Base-by-base conservation (phyloP, 2,113 vertebrate genomes). In the Tonatia bakeri region DNA sequence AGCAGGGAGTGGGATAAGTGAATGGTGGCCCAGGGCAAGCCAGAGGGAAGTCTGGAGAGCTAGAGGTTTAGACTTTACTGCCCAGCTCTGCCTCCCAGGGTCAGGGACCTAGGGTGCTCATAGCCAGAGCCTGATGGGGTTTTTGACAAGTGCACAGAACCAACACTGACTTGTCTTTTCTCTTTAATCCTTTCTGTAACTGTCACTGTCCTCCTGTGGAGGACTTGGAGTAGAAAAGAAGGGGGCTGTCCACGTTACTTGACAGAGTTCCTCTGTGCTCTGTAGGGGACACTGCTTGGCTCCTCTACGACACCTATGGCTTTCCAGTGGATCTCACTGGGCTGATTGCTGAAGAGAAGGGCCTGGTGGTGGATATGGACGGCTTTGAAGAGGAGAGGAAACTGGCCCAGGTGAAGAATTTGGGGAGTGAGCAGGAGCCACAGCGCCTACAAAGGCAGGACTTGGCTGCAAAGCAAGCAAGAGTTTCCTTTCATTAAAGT, bases 291-390 rank as follows among this genome's bases (percentile, higher is more conserved):
- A 99, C 99, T 2, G 99, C 99, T 11, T 99, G 99, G 99, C 98
- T 99, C 84, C 96, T 99, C 31, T 99, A 99, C 1, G 99, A 99
- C 98, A 99, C 99, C 0, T 99, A 99, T 0, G 99, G 99, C 3
- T 99, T 99, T 97, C 99, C 99, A 13, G 99, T 99, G 96, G 99
- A 99, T 98, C 99, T 99, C 94, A 99, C 99, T 0, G 99, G 99
- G 20, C 98, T 99, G 80, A 99, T 99, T 73, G 99, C 99, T 0
- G 99, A 99, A 97, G 99, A 99, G 98, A 99, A 99, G 36, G 99
- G 99, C 40, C 98, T 99, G 96, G 95, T 75, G 3, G 99, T 99
- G 69, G 99, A 99, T 96, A 96, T 99, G 97, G 98, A 99, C 5
- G 98, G 99, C 70, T 99, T 99, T 89, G 99, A 99, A 89, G 99